Evolutionary conservation across 2,888 invertebrate genomes (phyloP), one percentile per base, ranked within the genome.

Genomic region (Drosophila fungiperda): DNA sequence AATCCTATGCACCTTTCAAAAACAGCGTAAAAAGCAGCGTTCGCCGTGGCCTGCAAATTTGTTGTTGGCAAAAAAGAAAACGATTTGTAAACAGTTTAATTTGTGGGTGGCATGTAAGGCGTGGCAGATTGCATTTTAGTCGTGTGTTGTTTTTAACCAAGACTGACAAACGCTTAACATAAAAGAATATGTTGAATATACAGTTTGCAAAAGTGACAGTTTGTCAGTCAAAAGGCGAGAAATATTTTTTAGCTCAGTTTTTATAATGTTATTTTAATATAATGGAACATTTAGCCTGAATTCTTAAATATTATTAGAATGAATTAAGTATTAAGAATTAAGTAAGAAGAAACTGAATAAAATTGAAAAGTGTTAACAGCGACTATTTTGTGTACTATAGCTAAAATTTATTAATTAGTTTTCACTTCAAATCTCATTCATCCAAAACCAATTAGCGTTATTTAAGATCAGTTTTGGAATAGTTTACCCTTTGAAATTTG

Each of bases 1-100:
- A 83, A 74, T 78, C 70, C 36, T 36, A 60, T 53, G 48, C 77
- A 77, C 78, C 80, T 70, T 80, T 76, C 65, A 76, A 74, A 82
- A 76, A 78, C 54, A 32, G 23, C 12, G 11, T 8, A 32, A 54
- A 38, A 23, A 23, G 52, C 55, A 75, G 52, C 62, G 57, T 69
- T 72, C 73, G 69, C 76, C 73, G 42, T 11, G 55, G 73, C 45
- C 65, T 54, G 62, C 62, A 52, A 15, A 8, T 45, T 73, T 76
- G 61, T 8, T 59, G 65, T 73, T 69, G 57, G 26, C 49, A 60
- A 64, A 67, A 54, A 36, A 17, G 48, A 54, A 23, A 45, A 45
- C 23, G 8, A 33, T 38, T 35, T 67, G 48, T 36, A 67, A 67
- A 75, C 58, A 58, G 36, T 60, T 66, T n/a, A 78, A 58, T 64